Base-by-base conservation (phyloP, 2,797 vertebrate species). In the Manis javanica region DNA sequence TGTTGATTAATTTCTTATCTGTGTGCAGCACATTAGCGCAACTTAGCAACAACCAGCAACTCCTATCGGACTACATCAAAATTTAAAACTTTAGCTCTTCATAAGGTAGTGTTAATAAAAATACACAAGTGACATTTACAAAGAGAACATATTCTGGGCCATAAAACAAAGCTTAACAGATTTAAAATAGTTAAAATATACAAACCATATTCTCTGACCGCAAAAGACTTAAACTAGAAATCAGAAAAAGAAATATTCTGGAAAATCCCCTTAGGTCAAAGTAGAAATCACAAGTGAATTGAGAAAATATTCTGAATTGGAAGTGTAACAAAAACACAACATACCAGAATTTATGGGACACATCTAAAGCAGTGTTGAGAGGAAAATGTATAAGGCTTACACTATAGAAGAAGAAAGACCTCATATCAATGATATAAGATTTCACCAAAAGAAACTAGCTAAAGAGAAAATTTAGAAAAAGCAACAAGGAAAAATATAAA, bases 201-300 rank as follows among this genome's bases (percentile, higher is more conserved):
- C 7, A 89, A 68, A 49, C 8, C 23, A n/a, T 46, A 87, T 64
- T 63, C n/a, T 75, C 31, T 63, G 51, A 61, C 8, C 49, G 26
- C 68, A 75, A 74, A 29, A 88, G 6, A 64, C 81, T 92, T 89
- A 68, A 94, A 81, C 72, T 42, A 69, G 31, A 49, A 71, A 46
- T 39, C 51, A 68, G 77, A 74, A 75, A 90, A 92, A 66, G 51
- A n/a, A 90, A 69, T 71, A 86, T 85, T 79, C 46, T 79, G 34
- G n/a, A 78, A 71, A 91, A 55, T 64, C 18, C 37, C 55, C 42
- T 7, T 19, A 59, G 42, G 9, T 69, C 21, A 90, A 85, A 71
- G 63, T 71, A 71, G n/a, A 89, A 90, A 85, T 85, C 37, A 53
- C 19, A 88, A 74, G 31, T 13, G 66, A 86, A 90, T 87, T 68